phyloP scores from a whole-genome alignment of 1,140 invertebrate genomes.

The Bombus superbus region DNA sequence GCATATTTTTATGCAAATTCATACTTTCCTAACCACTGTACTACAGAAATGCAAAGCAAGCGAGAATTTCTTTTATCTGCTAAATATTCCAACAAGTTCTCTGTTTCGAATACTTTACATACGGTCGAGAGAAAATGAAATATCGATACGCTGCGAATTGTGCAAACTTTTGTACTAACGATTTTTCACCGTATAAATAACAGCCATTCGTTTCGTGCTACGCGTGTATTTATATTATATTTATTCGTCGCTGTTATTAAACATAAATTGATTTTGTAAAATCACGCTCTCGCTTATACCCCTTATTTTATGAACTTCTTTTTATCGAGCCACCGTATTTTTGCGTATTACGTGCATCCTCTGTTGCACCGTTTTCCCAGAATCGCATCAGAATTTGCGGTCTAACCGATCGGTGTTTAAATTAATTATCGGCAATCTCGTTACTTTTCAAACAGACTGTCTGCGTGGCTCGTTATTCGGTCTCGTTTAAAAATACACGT shows the following conservation, averaged over 20 bases:
- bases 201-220: too few relatives aligned
- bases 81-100: neutral
- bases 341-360: neutral
- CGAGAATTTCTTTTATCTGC: neutral
- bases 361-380: neutral
- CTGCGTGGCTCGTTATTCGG: neutral
- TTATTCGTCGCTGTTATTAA: too few relatives aligned
- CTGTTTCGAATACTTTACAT: neutral
- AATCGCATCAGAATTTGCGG: neutral
- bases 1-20: neutral
- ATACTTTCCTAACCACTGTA: neutral
- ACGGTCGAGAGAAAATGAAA: too few relatives aligned
- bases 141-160: too few relatives aligned
- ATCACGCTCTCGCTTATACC: too few relatives aligned
- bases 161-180: too few relatives aligned
- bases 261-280: too few relatives aligned
- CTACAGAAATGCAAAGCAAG: neutral
- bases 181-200: too few relatives aligned
- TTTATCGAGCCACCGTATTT: too few relatives aligned
- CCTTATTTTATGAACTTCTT: too few relatives aligned
- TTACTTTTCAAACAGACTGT: neutral
- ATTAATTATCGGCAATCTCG: neutral
- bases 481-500: constrained; percentile 25
- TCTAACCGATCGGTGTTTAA: too few relatives aligned
- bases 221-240: too few relatives aligned